Conservation (phyloP, 2,888 invertebrate genomes). For the Arrhopalites spinosus region DNA sequence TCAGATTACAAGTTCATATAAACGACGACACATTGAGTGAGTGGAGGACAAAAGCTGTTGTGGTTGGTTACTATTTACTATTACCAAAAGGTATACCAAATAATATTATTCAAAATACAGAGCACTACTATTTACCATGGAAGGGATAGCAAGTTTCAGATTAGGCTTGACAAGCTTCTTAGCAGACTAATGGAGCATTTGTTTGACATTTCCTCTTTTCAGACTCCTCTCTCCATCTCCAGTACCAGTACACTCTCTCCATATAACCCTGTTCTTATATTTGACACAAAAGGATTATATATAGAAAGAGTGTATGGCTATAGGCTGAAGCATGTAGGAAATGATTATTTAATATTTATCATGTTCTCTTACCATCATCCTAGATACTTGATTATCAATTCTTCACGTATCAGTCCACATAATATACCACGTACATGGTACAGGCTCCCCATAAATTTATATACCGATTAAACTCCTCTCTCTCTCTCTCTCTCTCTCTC, state of each 20-base stretch:
- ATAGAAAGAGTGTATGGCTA: neutral
- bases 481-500: too few relatives aligned
- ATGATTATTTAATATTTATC: slow-evolving; percentile 4
- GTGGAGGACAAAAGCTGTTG: slow-evolving; percentile 13
- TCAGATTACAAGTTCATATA: slow-evolving; percentile 4
- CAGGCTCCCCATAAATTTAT: neutral
- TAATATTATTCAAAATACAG: neutral
- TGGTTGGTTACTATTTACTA: neutral
- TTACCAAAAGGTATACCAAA: neutral
- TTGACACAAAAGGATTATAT: neutral
- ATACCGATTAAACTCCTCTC: too few relatives aligned
- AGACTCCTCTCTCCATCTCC: slow-evolving; percentile 1
- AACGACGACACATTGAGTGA: neutral
- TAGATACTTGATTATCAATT: neutral
- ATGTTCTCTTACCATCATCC: neutral
- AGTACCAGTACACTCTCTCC: neutral
- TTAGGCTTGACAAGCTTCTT: slow-evolving; percentile 43
- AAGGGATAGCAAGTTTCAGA: slow-evolving; percentile 38
- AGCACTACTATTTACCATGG: slow-evolving; percentile 31
- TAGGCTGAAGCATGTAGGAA: neutral
- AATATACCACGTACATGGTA: neutral
- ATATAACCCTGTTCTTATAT: neutral
- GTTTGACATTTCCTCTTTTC: slow-evolving; percentile 44
- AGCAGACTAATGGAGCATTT: slow-evolving; percentile 44
- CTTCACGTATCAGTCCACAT: neutral